Conservation (phyloP, 2,113 vertebrate genomes). For the Acinonyx jubatus region DNA sequence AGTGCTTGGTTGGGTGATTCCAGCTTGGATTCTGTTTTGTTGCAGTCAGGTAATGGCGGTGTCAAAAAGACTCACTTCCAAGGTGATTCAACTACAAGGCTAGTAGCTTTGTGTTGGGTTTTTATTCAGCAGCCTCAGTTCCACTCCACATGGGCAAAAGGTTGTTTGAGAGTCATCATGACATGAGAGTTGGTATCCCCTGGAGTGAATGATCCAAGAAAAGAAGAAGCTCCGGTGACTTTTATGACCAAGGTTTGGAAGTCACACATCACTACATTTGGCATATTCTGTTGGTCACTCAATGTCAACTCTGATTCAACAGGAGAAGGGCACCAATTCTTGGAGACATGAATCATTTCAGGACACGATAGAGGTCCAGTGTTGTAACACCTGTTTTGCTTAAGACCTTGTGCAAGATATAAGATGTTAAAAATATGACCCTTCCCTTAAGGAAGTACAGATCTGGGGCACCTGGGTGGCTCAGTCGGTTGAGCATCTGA, state of each 20-base stretch:
- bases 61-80: not conserved
- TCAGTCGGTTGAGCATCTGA: too few relatives aligned
- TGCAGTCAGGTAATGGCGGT: not conserved
- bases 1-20: not conserved
- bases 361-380: not conserved
- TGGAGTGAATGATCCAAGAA: not conserved
- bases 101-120: not conserved
- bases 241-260: not conserved
- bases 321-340: not conserved
- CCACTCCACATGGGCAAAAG: not conserved
- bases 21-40: not conserved
- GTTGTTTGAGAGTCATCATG: not conserved
- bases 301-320: not conserved
- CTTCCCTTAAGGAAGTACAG: not conserved
- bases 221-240: not conserved
- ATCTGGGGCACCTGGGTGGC: not conserved
- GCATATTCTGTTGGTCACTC: not conserved
- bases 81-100: not conserved
- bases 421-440: not conserved
- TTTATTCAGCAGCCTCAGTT: not conserved
- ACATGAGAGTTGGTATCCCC: not conserved
- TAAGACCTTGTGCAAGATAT: not conserved
- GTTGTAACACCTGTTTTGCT: not conserved
- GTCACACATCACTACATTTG: not conserved
- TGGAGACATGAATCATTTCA: not conserved